Percentiles rank a stretch among this genome's conserved stretches.
Conservation (phyloP, 2,888 invertebrate genomes). For the Nudaria mundana region DNA sequence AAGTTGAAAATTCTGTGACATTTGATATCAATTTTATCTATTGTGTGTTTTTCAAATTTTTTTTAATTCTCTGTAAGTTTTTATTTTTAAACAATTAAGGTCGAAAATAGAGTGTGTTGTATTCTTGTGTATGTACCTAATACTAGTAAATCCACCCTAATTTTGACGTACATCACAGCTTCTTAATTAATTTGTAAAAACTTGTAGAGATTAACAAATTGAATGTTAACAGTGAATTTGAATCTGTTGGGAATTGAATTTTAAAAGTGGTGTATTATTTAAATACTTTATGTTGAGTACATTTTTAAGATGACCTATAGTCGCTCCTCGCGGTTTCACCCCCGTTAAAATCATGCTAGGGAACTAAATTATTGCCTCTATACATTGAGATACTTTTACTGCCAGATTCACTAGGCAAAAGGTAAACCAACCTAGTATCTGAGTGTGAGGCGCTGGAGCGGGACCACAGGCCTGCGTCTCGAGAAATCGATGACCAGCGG, state of each 20-base stretch:
- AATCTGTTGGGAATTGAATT: conserved; percentile 7
- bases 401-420: no score
- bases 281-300: no score
- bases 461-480: no score
- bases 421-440: no score
- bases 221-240: conserved; percentile 19
- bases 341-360: no score
- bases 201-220: conserved; percentile 27
- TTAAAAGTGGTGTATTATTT: neutral
- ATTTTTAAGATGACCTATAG: no score
- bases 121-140: conserved; percentile 7
- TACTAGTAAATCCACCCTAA: conserved; percentile 23
- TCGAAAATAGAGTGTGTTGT: neutral
- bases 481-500: no score
- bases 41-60: neutral
- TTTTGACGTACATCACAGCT: conserved; percentile 20
- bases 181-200: conserved; percentile 52
- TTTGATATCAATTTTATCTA: conserved; percentile 3
- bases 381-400: no score
- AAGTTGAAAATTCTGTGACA: conserved; percentile 10
- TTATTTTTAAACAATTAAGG: neutral
- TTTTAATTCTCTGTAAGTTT: neutral
- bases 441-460: no score
- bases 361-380: no score
- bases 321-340: no score